phyloP scores from a whole-genome alignment of 2,888 invertebrate genomes.

The Phyllotreta cruciferae region DNA sequence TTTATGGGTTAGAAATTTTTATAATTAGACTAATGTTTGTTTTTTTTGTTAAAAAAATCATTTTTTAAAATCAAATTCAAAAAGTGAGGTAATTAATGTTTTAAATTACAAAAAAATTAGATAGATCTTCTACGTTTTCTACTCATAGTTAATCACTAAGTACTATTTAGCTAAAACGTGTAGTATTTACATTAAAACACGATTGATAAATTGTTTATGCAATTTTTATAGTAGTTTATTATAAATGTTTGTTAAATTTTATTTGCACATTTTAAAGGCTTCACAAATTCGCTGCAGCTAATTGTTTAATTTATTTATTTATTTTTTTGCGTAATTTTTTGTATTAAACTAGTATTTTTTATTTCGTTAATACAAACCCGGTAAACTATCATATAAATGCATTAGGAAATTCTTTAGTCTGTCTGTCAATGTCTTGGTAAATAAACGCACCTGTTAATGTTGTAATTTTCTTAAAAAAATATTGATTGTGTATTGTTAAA shows the following conservation, averaged over 20 bases:
- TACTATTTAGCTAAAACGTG: too few species aligned
- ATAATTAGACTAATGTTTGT: too few species aligned
- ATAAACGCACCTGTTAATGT: neutral
- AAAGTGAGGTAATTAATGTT: too few species aligned
- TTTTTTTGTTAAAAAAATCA: too few species aligned
- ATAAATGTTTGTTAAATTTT: conserved; percentile 27
- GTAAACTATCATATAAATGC: conserved; percentile 8
- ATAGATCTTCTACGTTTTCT: too few species aligned
- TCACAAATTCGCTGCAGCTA: conserved; percentile 43
- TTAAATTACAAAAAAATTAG: too few species aligned
- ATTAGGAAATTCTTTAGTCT: conserved; percentile 17
- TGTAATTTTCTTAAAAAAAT: conserved; percentile 17
- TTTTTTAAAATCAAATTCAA: too few species aligned
- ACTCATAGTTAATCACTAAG: too few species aligned
- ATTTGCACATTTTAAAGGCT: conserved; percentile 49
- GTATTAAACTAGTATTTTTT: conserved; percentile 20
- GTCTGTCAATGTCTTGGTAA: conserved; percentile 10
- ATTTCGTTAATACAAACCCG: neutral
- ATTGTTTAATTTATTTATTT: conserved; percentile 40
- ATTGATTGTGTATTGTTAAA: neutral
- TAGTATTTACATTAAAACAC: too few species aligned
- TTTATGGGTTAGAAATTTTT: neutral
- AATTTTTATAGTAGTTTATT: neutral
- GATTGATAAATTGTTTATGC: too few species aligned
- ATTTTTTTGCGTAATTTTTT: conserved; percentile 31